Base-by-base conservation (phyloP, 2,888 invertebrate genomes). In the Galeopsomyia nigrocyanea region DNA sequence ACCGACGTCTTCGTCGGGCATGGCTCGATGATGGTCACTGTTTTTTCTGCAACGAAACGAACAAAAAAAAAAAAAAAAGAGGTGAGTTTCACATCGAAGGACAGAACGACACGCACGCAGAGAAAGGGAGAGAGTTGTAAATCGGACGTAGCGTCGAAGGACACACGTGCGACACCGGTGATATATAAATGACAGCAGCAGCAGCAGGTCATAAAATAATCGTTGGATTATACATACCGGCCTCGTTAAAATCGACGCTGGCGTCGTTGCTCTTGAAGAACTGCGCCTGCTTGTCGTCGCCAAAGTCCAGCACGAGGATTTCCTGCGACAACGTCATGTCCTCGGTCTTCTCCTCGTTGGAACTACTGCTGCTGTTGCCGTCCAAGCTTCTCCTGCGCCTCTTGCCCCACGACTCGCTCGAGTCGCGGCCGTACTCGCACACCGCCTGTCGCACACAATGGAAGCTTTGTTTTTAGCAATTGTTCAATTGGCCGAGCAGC, bases 271-370 rank as follows among this genome's bases (percentile, higher is more conserved):
- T 91, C 83, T 92, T 93, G 78, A 95, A 89, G 88, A 92, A 95
- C 78, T 95, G 94, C 63, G 92, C 92, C 86, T 95, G 94, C 79
- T 92, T 90, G 77, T 96, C 96, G 87, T 97, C 96, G 63, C 96
- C 96, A 81, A 96, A 95, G 89, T 97, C 97, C 78, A 97, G 88
- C 2, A 97, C 97, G 22, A 97, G 89, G 82, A 97, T 97, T 88
- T 97, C 97, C 87, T 96, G 96, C 56, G 96, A 96, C 75, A 97
- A 91, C 77, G 96, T 97, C 95, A 97, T 96, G 82, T 95, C 94
- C 79, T 94, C 94, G 70, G 92, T 91, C 76, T 89, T 89, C 76
- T 91, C 91, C 78, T 92, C 91, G 47, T 58, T 31, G 53, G 90
- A 90, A 87, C 39, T 7, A 10, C 26, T 26, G 26, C 26, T 26